Percentiles rank a stretch among this genome's conserved stretches.
Conservation (phyloP, 2,888 invertebrate genomes). For the Agonopterix heracliana region DNA sequence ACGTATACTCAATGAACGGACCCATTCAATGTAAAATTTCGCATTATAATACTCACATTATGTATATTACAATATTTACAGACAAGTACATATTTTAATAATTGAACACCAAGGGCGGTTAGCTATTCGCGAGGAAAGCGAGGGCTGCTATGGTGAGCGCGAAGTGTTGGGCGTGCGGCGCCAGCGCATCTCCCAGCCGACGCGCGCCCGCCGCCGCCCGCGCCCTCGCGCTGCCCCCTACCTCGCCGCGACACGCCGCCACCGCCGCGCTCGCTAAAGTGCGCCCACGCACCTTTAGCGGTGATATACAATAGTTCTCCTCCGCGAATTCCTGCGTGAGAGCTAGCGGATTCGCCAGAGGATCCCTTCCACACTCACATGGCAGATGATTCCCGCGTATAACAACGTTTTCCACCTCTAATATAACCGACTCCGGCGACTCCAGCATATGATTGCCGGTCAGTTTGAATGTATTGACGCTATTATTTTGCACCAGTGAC, state of each 20-base stretch:
- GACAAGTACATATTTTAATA: conserved; percentile 45
- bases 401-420: conserved; percentile 82
- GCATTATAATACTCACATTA: conserved; percentile 57
- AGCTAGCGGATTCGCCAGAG: conserved; percentile 85
- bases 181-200: conserved; percentile 24
- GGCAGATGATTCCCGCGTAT: conserved; percentile 89
- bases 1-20: conserved; percentile 74
- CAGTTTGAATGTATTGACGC: conserved; percentile 82
- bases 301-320: conserved; percentile 90
- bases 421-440: conserved; percentile 83
- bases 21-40: conserved; percentile 72
- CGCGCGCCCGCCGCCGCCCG: conserved; percentile 45
- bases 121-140: conserved; percentile 56
- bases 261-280: conserved; percentile 77
- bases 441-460: conserved; percentile 91
- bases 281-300: conserved; percentile 87
- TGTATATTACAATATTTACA: conserved; percentile 73
- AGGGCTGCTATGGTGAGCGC: conserved; percentile 45
- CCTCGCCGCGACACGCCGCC: conserved; percentile 58
- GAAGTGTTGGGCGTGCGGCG: conserved; percentile 33
- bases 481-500: conserved; percentile 81
- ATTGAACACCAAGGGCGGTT: conserved; percentile 64
- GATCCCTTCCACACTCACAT: conserved; percentile 89
- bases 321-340: conserved; percentile 80
- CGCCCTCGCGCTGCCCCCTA: conserved; percentile 52